These are phyloP conservation scores for Tyrophagus putrescentiae DNA, from an alignment of 1,140 invertebrate species.

Conservation along the genomic window DNA sequence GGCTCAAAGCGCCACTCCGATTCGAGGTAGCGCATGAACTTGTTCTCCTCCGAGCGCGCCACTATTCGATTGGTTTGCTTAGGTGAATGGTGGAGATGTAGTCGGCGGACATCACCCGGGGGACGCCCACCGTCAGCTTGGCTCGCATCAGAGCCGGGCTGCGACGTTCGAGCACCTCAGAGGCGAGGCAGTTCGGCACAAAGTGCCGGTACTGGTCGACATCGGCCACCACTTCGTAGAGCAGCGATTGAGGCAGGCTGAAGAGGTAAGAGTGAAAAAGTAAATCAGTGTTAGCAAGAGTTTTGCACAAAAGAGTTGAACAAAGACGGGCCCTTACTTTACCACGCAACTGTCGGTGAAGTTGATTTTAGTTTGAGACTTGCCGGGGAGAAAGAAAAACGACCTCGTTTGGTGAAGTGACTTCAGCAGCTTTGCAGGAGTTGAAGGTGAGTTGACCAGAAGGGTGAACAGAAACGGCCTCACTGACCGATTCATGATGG, in stretches of 20 bases:
- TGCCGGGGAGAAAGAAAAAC: not conserved
- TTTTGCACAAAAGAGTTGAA: not conserved
- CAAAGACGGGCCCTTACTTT: not conserved
- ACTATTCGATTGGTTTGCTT: constrained; percentile 1
- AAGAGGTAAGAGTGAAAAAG: not conserved
- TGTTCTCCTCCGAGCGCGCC: not conserved
- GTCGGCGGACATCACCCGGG: not conserved
- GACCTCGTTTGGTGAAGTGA: not conserved
- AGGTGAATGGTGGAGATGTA: not conserved
- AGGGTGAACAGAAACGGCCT: too few species aligned
- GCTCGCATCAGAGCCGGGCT: not conserved
- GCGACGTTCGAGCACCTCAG: not conserved
- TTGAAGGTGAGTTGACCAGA: not conserved
- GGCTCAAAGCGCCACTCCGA: constrained; percentile 13
- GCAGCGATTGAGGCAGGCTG: not conserved
- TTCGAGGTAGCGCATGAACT: not conserved
- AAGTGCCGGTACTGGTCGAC: constrained; percentile 6
- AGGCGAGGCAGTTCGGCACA: constrained; percentile 13
- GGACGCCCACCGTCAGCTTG: not conserved
- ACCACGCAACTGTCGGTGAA: not conserved
- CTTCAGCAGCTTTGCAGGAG: not conserved
- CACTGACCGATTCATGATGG: too few species aligned
- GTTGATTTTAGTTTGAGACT: not conserved
- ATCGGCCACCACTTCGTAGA: not conserved
- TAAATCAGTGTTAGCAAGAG: too few species aligned